phyloP scores from a whole-genome alignment of 2,888 invertebrate species.

The Galerucella pusilla region DNA sequence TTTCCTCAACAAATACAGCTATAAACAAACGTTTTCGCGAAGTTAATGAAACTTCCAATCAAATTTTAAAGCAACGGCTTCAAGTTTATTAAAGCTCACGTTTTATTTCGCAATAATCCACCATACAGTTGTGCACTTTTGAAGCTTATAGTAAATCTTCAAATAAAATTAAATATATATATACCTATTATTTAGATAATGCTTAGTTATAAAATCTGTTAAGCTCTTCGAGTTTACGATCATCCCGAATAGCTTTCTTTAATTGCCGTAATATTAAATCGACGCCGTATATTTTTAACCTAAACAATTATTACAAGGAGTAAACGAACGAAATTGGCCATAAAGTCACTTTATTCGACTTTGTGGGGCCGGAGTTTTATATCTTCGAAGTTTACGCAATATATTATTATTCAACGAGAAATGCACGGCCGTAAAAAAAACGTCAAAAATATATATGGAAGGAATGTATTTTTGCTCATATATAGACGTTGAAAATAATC shows the following conservation, averaged over 20 bases:
- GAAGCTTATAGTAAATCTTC: constrained; percentile 29
- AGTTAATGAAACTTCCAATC: constrained; percentile 5
- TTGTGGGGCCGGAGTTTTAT: background rate
- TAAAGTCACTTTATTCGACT: background rate
- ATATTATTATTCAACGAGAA: too few species aligned
- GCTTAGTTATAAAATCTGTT: constrained; percentile 52
- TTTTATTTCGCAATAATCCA: constrained; percentile 16
- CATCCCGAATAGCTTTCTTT: constrained; percentile 51
- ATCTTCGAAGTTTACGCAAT: background rate
- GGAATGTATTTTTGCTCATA: too few species aligned
- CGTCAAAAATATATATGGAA: too few species aligned
- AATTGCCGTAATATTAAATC: constrained; percentile 54
- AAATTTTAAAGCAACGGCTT: background rate
- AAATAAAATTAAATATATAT: constrained; percentile 37
- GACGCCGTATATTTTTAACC: constrained; percentile 34
- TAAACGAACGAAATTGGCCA: constrained; percentile 42
- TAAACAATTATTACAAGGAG: constrained; percentile 41
- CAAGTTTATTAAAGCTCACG: constrained; percentile 12
- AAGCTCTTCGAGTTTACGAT: constrained; percentile 49
- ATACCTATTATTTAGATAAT: constrained; percentile 45
- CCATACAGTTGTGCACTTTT: constrained; percentile 17
- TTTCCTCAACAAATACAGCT: background rate
- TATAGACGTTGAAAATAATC: too few species aligned
- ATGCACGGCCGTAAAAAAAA: too few species aligned
- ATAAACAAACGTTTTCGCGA: background rate